phyloP scores from a whole-genome alignment of 1,140 invertebrate species.

The Ooceraea biroi region DNA sequence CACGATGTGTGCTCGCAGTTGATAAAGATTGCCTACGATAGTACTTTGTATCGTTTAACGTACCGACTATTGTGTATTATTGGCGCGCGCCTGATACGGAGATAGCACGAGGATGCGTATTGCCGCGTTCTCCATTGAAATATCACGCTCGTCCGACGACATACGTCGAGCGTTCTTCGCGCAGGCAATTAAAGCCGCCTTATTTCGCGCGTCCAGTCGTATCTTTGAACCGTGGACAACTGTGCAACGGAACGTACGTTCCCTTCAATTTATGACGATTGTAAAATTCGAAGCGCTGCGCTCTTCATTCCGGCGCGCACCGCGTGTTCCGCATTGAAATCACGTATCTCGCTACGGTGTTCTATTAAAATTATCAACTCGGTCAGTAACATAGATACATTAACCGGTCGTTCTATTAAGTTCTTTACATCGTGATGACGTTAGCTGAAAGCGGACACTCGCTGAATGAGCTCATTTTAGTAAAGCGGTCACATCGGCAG shows the following conservation, averaged over 20 bases:
- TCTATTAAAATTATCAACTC: slow-evolving; percentile 59
- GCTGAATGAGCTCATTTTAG: slow-evolving; percentile 57
- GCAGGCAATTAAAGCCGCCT: background rate
- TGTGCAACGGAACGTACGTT: background rate
- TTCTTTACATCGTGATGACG: slow-evolving; percentile 57
- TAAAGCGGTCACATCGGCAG: slow-evolving; percentile 53
- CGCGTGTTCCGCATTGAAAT: slow-evolving; percentile 12
- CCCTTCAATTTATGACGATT: background rate
- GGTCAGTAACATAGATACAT: slow-evolving; percentile 53
- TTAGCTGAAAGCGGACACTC: slow-evolving; percentile 58
- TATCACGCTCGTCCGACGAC: background rate
- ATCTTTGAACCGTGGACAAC: background rate
- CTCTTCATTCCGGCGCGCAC: background rate
- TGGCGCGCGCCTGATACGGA: background rate
- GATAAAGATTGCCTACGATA: slow-evolving; percentile 66
- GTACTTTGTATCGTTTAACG: slow-evolving; percentile 33
- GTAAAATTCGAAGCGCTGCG: background rate
- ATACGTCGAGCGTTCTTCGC: background rate
- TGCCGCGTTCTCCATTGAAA: background rate
- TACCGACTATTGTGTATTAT: slow-evolving; percentile 6
- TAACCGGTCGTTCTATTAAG: slow-evolving; percentile 55
- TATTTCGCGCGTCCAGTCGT: background rate
- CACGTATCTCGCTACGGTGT: slow-evolving; percentile 25
- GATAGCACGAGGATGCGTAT: background rate
- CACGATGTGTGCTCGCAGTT: slow-evolving; percentile 31